phyloP scores from a whole-genome alignment of 1,140 invertebrate species.

The Pararge aegeria region DNA sequence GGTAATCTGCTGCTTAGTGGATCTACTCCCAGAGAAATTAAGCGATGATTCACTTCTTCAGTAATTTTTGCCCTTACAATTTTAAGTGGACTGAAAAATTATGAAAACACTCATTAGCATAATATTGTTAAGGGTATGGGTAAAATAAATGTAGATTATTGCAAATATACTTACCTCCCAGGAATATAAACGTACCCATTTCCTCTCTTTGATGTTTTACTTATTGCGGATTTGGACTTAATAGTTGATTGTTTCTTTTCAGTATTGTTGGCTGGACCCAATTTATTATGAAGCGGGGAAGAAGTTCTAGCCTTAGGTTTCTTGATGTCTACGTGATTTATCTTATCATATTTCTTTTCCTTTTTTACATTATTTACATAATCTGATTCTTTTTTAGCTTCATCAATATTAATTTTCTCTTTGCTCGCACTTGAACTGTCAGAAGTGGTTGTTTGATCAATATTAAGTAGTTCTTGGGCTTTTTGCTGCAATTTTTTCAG shows the following conservation, averaged over 20 bases:
- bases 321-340: background rate
- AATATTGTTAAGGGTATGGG: background rate
- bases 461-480: conserved; percentile 63
- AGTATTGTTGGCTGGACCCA: conserved; percentile 9
- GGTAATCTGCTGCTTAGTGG: conserved; percentile 79
- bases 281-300: background rate
- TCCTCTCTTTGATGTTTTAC: conserved; percentile 18
- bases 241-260: conserved; percentile 15
- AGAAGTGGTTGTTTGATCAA: conserved; percentile 49
- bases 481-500: conserved; percentile 62
- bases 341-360: conserved; percentile 18
- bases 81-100: conserved; percentile 56
- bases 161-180: conserved; percentile 34
- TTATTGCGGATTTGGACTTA: conserved; percentile 22
- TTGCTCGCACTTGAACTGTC: conserved; percentile 45
- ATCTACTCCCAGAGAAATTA: conserved; percentile 80
- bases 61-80: conserved; percentile 66
- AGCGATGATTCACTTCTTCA: conserved; percentile 72
- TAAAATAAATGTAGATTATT: background rate
- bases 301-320: background rate
- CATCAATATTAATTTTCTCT: conserved; percentile 29
- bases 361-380: conserved; percentile 11
- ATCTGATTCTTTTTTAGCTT: conserved; percentile 22
- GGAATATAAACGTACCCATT: conserved; percentile 33
- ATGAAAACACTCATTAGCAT: background rate